phyloP scores from a whole-genome alignment of 2,797 vertebrate species.

The Thunnus albacares region DNA sequence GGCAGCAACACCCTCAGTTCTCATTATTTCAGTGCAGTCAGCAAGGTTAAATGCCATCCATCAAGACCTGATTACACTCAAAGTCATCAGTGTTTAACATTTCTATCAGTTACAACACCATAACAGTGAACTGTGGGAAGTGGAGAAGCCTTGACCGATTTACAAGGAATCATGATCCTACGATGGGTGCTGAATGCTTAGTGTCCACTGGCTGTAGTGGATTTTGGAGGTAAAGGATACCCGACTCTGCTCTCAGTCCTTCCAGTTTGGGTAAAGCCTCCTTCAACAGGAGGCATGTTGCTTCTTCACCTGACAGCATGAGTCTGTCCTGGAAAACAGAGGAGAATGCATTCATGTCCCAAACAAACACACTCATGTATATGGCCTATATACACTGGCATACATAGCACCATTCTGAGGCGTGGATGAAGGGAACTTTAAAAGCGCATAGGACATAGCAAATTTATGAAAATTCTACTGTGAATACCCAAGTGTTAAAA shows the following conservation, averaged over 20 bases:
- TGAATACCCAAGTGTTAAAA: neutral
- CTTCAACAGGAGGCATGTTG: slow-evolving; percentile 85
- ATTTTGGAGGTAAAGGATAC: slow-evolving; percentile 88
- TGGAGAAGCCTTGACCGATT: neutral
- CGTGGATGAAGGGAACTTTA: neutral
- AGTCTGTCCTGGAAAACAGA: slow-evolving; percentile 86
- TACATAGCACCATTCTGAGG: neutral
- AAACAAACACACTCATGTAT: neutral
- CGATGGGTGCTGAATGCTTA: neutral
- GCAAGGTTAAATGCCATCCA: neutral
- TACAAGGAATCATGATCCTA: neutral
- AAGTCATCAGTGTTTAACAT: neutral
- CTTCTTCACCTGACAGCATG: slow-evolving; percentile 89
- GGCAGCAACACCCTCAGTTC: neutral
- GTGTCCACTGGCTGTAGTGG: neutral
- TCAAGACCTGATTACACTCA: neutral
- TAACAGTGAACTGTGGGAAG: neutral
- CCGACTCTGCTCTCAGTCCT: slow-evolving; percentile 84
- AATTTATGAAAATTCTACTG: neutral
- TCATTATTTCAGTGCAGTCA: neutral
- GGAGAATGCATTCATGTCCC: neutral
- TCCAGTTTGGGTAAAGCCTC: slow-evolving; percentile 86
- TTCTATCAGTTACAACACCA: neutral
- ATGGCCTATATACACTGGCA: neutral
- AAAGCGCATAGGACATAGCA: neutral